A percentile compares a stretch with the other conserved stretches of the same genome.
These are phyloP conservation scores for Drosophila baimaii DNA, from an alignment of 1,140 invertebrate genomes.

Conservation along the genomic window DNA sequence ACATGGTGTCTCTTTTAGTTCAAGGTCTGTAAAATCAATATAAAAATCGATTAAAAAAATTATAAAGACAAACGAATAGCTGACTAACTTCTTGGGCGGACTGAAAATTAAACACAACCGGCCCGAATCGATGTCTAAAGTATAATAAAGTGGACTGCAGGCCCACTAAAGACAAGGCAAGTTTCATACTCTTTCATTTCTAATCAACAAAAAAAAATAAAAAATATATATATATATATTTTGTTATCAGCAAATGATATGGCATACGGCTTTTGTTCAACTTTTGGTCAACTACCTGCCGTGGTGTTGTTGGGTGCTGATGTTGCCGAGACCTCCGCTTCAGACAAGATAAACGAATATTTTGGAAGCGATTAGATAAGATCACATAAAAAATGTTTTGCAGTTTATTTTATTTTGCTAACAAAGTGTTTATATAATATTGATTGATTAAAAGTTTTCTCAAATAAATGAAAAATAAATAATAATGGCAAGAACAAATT, in stretches of 20 bases:
- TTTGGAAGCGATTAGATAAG: constrained; percentile 61
- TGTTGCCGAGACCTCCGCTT: constrained; percentile 42
- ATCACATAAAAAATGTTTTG: not conserved
- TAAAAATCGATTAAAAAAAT: not conserved
- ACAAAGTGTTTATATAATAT: constrained; percentile 36
- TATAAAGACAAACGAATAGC: not conserved
- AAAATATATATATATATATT: constrained; percentile 15
- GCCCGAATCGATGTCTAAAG: constrained; percentile 38
- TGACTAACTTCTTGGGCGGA: constrained; percentile 8
- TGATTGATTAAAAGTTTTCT: constrained; percentile 22
- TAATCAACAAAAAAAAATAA: constrained; percentile 49
- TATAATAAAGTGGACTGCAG: constrained; percentile 39
- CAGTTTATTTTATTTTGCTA: constrained; percentile 18
- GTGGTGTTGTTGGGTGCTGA: constrained; percentile 22
- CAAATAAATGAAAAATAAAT: not conserved
- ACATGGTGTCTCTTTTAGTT: constrained; percentile 59
- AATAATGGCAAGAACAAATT: not conserved
- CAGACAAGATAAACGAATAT: constrained; percentile 62
- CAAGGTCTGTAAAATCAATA: constrained; percentile 3
- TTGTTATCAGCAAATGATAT: constrained; percentile 71
- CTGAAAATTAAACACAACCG: constrained; percentile 44
- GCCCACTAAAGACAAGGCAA: constrained; percentile 14
- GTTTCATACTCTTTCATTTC: constrained; percentile 44
- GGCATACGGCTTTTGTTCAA: constrained; percentile 62
- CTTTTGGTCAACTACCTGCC: constrained; percentile 62